Evolutionary conservation across 2,113 vertebrate genomes (phyloP).

Genomic region (Chrysochloris asiatica): DNA sequence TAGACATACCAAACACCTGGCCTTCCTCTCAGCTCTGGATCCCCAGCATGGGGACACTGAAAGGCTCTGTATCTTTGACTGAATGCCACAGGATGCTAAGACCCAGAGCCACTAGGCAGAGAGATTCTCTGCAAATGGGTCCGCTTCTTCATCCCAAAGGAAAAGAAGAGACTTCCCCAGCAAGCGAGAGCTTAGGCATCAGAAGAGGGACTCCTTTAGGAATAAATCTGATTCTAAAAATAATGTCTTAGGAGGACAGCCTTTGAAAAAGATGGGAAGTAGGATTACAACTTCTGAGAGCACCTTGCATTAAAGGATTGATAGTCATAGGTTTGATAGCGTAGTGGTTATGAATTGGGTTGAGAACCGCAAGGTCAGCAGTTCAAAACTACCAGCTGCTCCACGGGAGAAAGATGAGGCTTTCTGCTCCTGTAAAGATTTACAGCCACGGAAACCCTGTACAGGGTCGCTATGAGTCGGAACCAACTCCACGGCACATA

Average conservation of each 20-base stretch:
- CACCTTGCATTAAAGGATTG: no score
- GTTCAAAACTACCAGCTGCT: no score
- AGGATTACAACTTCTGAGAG: background rate
- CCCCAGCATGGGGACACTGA: background rate
- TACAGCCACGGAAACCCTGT: no score
- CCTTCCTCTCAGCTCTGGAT: background rate
- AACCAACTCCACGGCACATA: no score
- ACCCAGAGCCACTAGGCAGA: background rate
- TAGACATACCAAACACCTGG: no score
- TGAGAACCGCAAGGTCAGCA: no score
- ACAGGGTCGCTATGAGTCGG: no score
- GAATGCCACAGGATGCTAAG: background rate
- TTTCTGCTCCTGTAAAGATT: no score
- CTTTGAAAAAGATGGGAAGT: constrained; percentile 18
- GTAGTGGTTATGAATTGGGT: no score
- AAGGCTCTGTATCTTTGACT: background rate
- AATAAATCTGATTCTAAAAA: constrained; percentile 46
- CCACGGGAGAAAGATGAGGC: no score
- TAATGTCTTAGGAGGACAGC: constrained; percentile 8
- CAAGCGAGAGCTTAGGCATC: background rate
- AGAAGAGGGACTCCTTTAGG: constrained; percentile 1
- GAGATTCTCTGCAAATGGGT: background rate
- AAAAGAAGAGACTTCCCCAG: background rate
- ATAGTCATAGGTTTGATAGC: no score
- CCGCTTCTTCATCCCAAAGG: constrained; percentile 25